Evolutionary conservation across 2,113 vertebrate species (phyloP).

Genomic region (Oostethus manadensis): DNA sequence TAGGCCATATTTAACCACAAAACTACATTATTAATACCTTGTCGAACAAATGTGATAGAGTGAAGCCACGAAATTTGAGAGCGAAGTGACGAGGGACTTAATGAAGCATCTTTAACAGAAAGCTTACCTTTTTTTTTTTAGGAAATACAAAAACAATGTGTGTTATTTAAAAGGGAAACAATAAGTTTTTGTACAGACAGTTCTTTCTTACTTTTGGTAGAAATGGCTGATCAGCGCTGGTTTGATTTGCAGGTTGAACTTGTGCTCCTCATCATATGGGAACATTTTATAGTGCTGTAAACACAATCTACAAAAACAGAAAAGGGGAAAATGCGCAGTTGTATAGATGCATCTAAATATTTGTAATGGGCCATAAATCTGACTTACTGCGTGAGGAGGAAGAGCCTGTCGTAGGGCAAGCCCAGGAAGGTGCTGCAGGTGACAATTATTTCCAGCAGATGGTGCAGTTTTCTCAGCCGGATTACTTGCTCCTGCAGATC

Average conservation of each 20-base stretch:
- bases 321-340: neutral
- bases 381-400: conserved; percentile 86
- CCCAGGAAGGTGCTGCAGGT: conserved; percentile 82
- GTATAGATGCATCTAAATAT: neutral
- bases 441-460: conserved; percentile 86
- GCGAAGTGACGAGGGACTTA: too few species aligned
- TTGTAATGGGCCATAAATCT: neutral
- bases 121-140: too few species aligned
- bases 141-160: neutral
- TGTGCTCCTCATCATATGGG: conserved; percentile 81
- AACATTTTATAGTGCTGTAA: conserved; percentile 86
- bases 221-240: conserved; percentile 80
- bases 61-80: too few species aligned
- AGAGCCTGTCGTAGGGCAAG: conserved; percentile 84
- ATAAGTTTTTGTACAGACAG: neutral
- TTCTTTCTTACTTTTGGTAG: conserved; percentile 81
- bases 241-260: conserved; percentile 85
- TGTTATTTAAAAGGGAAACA: neutral
- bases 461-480: conserved; percentile 87
- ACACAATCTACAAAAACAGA: conserved; percentile 74
- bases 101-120: too few species aligned
- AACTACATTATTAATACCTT: too few species aligned
- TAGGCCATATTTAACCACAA: too few species aligned
- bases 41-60: too few species aligned
- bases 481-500: conserved; percentile 84